Percentiles rank a stretch among this genome's conserved stretches.
Evolutionary conservation across 2,797 vertebrate genomes (phyloP).

Genomic region (Enteromius viviparus): DNA sequence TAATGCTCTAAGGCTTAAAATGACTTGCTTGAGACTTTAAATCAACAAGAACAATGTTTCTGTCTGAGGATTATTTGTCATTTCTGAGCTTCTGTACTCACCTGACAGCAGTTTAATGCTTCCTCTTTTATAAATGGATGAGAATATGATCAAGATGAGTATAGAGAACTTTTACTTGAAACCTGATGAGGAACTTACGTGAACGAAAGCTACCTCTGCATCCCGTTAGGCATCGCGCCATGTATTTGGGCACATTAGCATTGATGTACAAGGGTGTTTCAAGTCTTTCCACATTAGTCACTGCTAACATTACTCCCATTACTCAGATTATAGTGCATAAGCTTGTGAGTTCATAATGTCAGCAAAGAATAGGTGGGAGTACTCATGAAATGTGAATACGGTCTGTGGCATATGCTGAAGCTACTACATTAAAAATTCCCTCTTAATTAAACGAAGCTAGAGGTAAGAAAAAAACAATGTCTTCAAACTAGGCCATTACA

Average conservation of each 20-base stretch:
- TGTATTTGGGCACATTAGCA: background rate
- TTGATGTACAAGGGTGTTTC: background rate
- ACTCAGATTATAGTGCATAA: background rate
- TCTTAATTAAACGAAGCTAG: background rate
- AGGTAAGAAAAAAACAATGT: background rate
- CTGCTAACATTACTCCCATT: background rate
- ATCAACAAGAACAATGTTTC: background rate
- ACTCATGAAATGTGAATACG: background rate
- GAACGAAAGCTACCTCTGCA: background rate
- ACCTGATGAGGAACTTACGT: conserved; percentile 1
- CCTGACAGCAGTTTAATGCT: background rate
- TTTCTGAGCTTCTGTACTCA: background rate
- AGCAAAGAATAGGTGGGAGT: background rate
- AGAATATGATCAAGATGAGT: background rate
- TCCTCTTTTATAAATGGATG: background rate
- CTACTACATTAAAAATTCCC: background rate
- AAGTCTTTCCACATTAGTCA: conserved; percentile 7
- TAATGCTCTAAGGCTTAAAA: background rate
- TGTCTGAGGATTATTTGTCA: background rate
- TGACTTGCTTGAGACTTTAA: background rate
- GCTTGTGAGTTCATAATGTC: background rate
- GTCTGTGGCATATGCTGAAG: background rate
- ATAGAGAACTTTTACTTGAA: background rate
- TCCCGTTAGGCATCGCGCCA: background rate
- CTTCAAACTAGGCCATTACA: background rate